These are phyloP conservation scores for Aphidius ervi DNA, from an alignment of 1,140 invertebrate species.

Conservation along the genomic window DNA sequence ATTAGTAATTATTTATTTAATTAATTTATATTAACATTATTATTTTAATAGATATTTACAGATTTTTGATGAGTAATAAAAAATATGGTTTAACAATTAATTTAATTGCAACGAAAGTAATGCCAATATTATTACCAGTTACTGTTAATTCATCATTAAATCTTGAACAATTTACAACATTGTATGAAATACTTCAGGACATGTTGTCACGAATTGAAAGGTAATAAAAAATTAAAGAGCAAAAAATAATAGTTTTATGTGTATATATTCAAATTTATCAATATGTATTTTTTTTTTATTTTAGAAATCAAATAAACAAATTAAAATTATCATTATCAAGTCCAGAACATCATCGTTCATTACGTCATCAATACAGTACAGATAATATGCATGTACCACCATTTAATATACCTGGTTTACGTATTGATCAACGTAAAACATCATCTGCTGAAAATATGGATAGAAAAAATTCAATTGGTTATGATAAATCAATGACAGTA, in stretches of 20 bases:
- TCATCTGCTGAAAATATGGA: constrained; percentile 86
- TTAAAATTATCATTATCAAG: constrained; percentile 72
- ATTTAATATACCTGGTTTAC: constrained; percentile 80
- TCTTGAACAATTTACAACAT: constrained; percentile 82
- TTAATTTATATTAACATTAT: background rate
- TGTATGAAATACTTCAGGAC: constrained; percentile 87
- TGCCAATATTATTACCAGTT: constrained; percentile 88
- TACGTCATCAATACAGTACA: constrained; percentile 78
- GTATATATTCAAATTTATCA: background rate
- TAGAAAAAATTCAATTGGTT: constrained; percentile 74
- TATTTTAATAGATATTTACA: constrained; percentile 78
- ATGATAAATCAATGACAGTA: constrained; percentile 46
- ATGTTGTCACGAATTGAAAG: constrained; percentile 91
- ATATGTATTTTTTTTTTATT: constrained; percentile 11
- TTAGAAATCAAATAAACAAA: constrained; percentile 74
- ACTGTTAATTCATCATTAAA: constrained; percentile 86
- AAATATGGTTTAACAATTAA: constrained; percentile 88
- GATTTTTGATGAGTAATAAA: constrained; percentile 85
- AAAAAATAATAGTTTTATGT: background rate
- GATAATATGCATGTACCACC: constrained; percentile 81
- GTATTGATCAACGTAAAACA: constrained; percentile 80
- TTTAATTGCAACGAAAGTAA: constrained; percentile 88
- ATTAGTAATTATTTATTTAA: constrained; percentile 1
- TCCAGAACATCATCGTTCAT: constrained; percentile 68
- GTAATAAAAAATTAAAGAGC: constrained; percentile 27